Base-by-base conservation (phyloP, 2,888 invertebrate species). In the Heliconius sara region DNA sequence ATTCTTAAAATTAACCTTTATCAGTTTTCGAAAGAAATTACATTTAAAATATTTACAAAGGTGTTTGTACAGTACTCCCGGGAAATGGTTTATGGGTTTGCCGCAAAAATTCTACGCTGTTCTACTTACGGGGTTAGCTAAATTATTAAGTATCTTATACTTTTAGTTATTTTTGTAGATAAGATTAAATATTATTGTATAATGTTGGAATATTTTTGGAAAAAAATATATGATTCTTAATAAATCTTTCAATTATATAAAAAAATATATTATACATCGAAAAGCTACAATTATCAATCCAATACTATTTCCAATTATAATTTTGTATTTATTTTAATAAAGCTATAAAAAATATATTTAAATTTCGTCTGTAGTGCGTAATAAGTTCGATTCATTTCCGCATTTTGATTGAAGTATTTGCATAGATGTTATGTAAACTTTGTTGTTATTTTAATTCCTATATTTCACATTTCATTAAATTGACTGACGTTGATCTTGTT, bases 11-110 rank as follows among this genome's bases (percentile, higher is more conserved):
- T n/a, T n/a, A n/a, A 13, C 34, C n/a, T 22, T 30, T 72, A 72
- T 72, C 34, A 78, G 27, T 78, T 78, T 77, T 65, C 39, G 13
- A 73, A 73, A 73, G 25, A 52, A 78, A 77, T 72, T 73, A 73
- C 52, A 66, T 52, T 66, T 66, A 78, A 73, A 72, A 73, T 73
- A 73, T 73, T 73, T 65, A 72, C 52, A 78, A 66, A 57, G 52
- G 78, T 72, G 66, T 78, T 66, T 73, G 63, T 66, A 47, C 25
- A 72, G 78, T 78, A 72, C 78, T 73, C 78, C 34, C 63, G 71
- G 77, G 73, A 78, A 78, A 57, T 78, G 60, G 60, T 72, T 78
- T 73, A 73, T 78, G 65, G 65, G 66, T 65, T 66, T 34, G 47
- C 72, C 72, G 66, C 78, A 78, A 65, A 77, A 78, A 65, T 19